These are phyloP conservation scores for Eulemur coronatus DNA, from an alignment of 2,797 vertebrate genomes.

Conservation along the genomic window DNA sequence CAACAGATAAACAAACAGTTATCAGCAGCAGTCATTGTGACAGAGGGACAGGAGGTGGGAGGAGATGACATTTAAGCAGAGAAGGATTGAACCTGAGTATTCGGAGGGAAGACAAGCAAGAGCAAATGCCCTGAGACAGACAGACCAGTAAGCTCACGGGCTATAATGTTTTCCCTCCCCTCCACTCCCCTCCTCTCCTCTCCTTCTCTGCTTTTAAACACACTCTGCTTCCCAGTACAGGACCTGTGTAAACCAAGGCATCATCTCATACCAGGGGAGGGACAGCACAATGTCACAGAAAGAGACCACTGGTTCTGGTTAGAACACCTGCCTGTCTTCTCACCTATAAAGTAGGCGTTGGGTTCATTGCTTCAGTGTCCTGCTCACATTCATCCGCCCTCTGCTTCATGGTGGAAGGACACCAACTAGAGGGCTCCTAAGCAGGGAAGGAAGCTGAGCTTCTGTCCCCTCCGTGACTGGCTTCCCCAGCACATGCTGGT, in stretches of 20 bases:
- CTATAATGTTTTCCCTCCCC: background rate
- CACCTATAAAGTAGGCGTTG: background rate
- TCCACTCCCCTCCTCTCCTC: no score
- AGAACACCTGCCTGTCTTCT: background rate
- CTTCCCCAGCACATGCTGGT: background rate
- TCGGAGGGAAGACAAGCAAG: background rate
- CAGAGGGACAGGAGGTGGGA: no score
- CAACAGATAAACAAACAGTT: background rate
- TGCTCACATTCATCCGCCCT: background rate
- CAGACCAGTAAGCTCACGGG: background rate
- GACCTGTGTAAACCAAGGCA: background rate
- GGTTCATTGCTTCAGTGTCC: background rate
- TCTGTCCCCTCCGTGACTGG: background rate
- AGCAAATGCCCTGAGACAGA: background rate
- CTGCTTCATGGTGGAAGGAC: background rate
- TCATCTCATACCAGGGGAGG: background rate
- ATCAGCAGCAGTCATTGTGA: background rate
- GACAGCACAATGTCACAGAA: background rate
- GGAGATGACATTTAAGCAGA: background rate
- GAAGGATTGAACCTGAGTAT: background rate
- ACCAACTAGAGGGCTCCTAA: background rate
- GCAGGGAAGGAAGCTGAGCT: background rate
- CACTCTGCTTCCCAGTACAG: background rate
- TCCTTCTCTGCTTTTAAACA: background rate
- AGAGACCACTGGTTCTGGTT: background rate